These are phyloP conservation scores for Pachyramphus minor DNA, from an alignment of 2,113 vertebrate species.

Conservation along the genomic window DNA sequence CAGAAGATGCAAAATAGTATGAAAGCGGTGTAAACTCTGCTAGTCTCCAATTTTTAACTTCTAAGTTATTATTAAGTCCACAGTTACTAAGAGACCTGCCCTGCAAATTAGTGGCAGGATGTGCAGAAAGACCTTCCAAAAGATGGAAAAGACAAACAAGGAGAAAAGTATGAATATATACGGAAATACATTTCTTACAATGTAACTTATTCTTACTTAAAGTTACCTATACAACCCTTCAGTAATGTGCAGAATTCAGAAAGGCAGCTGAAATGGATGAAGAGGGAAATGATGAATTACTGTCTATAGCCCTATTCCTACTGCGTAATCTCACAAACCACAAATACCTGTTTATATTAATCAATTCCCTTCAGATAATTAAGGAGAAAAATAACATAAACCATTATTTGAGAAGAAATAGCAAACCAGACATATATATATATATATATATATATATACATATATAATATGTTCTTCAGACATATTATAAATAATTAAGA, in stretches of 20 bases:
- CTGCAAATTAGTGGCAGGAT: neutral
- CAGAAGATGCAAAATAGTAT: neutral
- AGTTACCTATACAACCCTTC: neutral
- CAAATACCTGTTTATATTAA: neutral
- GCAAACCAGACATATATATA: too few relatives aligned
- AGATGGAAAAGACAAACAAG: neutral
- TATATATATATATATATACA: too few relatives aligned
- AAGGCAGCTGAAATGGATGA: neutral
- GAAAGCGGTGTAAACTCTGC: neutral
- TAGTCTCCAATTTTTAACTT: neutral
- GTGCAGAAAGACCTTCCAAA: neutral
- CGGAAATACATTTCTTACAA: neutral
- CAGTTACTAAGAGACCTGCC: neutral
- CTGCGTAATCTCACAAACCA: neutral
- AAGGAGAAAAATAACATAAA: neutral
- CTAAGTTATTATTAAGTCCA: neutral
- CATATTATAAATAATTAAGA: neutral
- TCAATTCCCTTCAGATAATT: neutral
- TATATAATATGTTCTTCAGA: neutral
- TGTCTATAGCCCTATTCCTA: neutral
- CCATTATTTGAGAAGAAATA: neutral
- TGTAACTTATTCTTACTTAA: neutral
- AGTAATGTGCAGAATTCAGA: neutral
- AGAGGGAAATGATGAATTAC: neutral
- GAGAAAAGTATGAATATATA: neutral